Conservation (phyloP, 2,888 invertebrate species). For the Steinernema scapterisci region DNA sequence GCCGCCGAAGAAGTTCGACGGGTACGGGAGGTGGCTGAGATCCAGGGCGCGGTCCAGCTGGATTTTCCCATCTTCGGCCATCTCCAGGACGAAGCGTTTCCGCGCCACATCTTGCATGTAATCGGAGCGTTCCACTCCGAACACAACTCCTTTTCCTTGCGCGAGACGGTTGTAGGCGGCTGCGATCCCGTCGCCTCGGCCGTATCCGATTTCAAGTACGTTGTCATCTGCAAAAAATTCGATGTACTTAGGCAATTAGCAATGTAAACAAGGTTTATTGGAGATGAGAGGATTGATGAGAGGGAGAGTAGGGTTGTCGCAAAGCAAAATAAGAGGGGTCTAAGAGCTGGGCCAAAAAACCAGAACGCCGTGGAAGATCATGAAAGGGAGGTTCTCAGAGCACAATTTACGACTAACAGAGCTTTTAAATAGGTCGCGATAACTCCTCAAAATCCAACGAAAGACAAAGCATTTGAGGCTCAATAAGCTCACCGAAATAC, state of each 20-base stretch:
- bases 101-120: conserved; percentile 55
- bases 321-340: too few relatives aligned
- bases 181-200: conserved; percentile 56
- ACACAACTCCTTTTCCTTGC: conserved; percentile 46
- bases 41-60: conserved; percentile 51
- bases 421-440: too few relatives aligned
- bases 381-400: too few relatives aligned
- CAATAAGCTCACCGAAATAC: too few relatives aligned
- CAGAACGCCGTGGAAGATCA: too few relatives aligned
- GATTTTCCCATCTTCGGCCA: conserved; percentile 48
- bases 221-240: conserved; percentile 48
- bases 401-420: too few relatives aligned
- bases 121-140: conserved; percentile 59
- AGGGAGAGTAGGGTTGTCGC: neutral
- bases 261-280: neutral
- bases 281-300: neutral
- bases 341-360: too few relatives aligned
- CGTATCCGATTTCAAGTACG: conserved; percentile 64
- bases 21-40: conserved; percentile 59
- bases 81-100: conserved; percentile 54
- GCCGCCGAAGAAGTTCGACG: conserved; percentile 57
- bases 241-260: neutral
- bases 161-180: conserved; percentile 38
- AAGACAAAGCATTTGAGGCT: too few relatives aligned
- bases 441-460: too few relatives aligned